A percentile compares a stretch with the other conserved stretches of the same genome.
Conservation (phyloP, 2,113 vertebrate species). For the Aramus guarauna region DNA sequence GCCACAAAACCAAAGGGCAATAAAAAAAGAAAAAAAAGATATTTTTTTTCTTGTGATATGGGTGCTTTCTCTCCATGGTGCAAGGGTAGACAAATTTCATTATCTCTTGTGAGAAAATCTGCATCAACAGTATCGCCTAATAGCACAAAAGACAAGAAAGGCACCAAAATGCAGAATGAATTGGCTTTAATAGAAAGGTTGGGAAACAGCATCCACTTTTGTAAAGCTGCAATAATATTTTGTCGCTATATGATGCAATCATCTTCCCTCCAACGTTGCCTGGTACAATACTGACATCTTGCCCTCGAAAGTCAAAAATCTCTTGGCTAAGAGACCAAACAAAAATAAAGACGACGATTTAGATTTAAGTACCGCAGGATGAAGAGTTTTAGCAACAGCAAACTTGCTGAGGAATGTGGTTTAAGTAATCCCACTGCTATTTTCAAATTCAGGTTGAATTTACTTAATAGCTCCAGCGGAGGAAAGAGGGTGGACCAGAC, state of each 20-base stretch:
- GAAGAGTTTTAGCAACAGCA: neutral
- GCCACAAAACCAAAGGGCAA: neutral
- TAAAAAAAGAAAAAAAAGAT: neutral
- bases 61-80: neutral
- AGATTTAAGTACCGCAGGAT: neutral
- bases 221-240: neutral
- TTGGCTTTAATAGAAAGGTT: neutral
- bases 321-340: neutral
- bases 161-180: neutral
- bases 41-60: neutral
- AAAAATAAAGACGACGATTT: neutral
- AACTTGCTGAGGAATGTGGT: neutral
- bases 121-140: neutral
- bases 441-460: constrained; percentile 13
- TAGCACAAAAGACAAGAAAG: neutral
- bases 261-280: neutral
- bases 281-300: constrained; percentile 54
- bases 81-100: neutral
- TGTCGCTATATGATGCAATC: neutral
- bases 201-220: neutral
- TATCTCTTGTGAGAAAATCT: neutral
- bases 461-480: neutral
- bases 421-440: constrained; percentile 33
- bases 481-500: rapidly evolving
- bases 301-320: constrained; percentile 22